phyloP scores from a whole-genome alignment of 2,888 invertebrate genomes.

The Dolichopus griseipennis region DNA sequence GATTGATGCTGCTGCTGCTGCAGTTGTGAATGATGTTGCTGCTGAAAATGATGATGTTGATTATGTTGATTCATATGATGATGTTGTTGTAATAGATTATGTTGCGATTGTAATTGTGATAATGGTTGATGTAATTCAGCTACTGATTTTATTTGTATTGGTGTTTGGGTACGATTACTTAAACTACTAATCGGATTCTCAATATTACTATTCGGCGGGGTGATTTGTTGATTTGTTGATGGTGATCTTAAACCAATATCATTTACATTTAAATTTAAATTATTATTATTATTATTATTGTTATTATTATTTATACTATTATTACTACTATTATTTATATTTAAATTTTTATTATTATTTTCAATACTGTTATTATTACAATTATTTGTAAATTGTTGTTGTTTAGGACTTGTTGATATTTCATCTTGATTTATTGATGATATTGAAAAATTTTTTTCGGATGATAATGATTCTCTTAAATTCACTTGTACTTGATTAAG shows the following conservation, averaged over 20 bases:
- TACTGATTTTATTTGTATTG: constrained; percentile 11
- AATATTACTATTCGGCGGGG: constrained; percentile 10
- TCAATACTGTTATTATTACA: constrained; percentile 8
- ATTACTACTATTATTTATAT: constrained; percentile 2
- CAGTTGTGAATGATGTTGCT: constrained; percentile 16
- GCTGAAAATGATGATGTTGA: constrained; percentile 16
- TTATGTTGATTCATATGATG: constrained; percentile 20
- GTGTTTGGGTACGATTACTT: constrained; percentile 11
- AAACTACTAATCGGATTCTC: constrained; percentile 10
- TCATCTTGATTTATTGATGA: constrained; percentile 15
- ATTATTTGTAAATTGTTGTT: no score
- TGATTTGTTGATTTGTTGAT: not conserved
- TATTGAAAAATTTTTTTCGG: constrained; percentile 10
- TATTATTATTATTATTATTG: constrained; percentile 10
- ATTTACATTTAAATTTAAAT: constrained; percentile 6
- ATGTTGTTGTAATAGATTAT: constrained; percentile 18
- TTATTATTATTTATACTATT: constrained; percentile 10
- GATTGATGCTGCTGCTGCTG: constrained; percentile 20
- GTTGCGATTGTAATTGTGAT: constrained; percentile 15
- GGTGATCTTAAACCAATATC: constrained; percentile 8
- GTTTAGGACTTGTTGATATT: not conserved
- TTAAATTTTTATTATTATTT: constrained; percentile 11
- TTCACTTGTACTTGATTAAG: not conserved
- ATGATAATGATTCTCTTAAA: not conserved
- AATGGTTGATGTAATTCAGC: constrained; percentile 11